Percentiles rank a stretch among this genome's conserved stretches.
These are phyloP conservation scores for Prionace glauca DNA, from an alignment of 2,797 vertebrate genomes.

Conservation along the genomic window DNA sequence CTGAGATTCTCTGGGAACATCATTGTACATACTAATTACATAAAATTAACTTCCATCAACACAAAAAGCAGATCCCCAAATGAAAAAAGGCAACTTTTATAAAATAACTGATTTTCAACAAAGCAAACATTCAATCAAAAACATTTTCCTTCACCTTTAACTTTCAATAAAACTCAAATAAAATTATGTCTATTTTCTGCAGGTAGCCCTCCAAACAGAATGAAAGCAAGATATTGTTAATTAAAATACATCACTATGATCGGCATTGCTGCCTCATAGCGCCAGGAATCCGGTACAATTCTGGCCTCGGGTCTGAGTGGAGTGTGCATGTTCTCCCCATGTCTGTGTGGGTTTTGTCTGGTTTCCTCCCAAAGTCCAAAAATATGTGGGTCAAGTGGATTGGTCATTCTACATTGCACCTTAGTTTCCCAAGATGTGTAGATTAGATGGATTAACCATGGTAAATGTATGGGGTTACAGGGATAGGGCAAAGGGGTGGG, in stretches of 20 bases:
- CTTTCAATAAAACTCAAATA: background rate
- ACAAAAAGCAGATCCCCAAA: background rate
- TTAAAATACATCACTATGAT: background rate
- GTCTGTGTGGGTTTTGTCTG: no score
- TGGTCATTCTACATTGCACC: no score
- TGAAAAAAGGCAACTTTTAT: background rate
- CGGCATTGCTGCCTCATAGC: background rate
- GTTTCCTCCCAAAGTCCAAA: no score
- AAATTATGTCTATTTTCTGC: background rate
- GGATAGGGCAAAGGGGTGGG: no score
- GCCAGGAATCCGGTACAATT: no score
- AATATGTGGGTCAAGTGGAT: no score
- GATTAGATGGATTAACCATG: no score
- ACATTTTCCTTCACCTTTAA: background rate
- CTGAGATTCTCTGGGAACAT: background rate
- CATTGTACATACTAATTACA: background rate
- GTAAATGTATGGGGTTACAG: no score
- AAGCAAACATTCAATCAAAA: background rate
- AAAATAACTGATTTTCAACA: background rate
- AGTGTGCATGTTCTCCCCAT: no score
- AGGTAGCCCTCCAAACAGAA: background rate
- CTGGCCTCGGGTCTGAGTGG: no score
- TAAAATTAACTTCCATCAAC: background rate
- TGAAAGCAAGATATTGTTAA: background rate
- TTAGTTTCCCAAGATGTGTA: no score